Conservation (phyloP, 1,140 invertebrate genomes). For the Heliothis subflexa region DNA sequence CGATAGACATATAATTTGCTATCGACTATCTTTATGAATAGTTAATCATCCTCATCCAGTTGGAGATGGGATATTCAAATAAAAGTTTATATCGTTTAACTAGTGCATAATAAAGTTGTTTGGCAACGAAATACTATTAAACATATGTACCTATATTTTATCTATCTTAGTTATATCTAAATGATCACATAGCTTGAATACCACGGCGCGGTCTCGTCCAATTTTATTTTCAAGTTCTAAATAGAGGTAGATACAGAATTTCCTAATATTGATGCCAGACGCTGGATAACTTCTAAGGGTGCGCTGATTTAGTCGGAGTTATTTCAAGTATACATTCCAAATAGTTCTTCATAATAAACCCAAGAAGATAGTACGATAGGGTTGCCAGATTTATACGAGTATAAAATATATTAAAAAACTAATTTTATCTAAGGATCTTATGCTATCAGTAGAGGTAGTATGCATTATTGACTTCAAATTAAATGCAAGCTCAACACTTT, state of each 20-base stretch:
- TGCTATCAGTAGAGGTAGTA: no score
- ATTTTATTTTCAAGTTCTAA: no score
- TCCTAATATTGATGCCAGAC: background rate
- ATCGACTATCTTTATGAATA: constrained; percentile 14
- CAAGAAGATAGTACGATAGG: background rate
- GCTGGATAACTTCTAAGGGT: background rate
- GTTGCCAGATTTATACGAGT: background rate
- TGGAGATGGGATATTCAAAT: background rate
- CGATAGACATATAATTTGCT: background rate
- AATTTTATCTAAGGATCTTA: no score
- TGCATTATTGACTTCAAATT: background rate
- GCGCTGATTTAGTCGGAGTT: background rate
- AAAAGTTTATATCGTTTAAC: background rate
- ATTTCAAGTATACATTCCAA: background rate
- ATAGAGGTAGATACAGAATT: no score
- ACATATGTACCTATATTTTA: no score
- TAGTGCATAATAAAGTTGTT: background rate
- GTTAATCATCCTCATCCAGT: background rate
- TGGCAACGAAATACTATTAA: no score
- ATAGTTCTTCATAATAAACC: background rate
- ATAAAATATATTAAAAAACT: no score
- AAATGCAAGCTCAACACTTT: background rate
- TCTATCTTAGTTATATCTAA: no score
- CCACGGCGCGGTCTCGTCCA: no score
- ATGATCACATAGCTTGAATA: no score